These are phyloP conservation scores for Rhagonycha lutea DNA, from an alignment of 2,888 invertebrate species.

Conservation along the genomic window DNA sequence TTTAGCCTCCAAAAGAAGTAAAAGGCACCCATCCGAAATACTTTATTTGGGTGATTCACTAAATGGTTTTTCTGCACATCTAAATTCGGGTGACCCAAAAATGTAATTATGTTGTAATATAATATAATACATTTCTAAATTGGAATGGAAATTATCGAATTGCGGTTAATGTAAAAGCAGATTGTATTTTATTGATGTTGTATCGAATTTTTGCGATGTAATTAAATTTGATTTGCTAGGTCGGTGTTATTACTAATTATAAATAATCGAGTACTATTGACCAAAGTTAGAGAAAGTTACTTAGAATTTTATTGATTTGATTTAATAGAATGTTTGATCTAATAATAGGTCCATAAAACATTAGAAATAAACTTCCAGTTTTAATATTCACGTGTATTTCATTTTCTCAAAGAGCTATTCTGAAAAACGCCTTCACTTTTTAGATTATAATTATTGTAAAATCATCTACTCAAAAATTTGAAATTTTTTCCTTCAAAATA, in stretches of 20 bases:
- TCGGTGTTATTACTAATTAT: background rate
- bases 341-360: background rate
- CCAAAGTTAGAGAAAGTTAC: background rate
- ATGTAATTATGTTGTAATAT: background rate
- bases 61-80: background rate
- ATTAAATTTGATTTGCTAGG: background rate
- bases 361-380: background rate
- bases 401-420: background rate
- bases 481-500: too few relatives aligned
- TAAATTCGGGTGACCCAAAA: background rate
- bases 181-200: background rate
- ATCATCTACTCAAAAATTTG: too few relatives aligned
- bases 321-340: background rate
- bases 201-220: background rate
- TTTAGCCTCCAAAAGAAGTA: background rate
- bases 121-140: background rate
- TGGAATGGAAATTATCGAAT: background rate
- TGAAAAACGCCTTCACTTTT: background rate
- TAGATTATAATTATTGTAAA: too few relatives aligned
- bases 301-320: background rate
- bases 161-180: background rate
- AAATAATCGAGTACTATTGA: background rate
- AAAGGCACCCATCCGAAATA: background rate
- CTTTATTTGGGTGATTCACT: background rate
- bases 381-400: background rate